phyloP scores from a whole-genome alignment of 1,140 invertebrate genomes.

The Nephotettix cincticeps region DNA sequence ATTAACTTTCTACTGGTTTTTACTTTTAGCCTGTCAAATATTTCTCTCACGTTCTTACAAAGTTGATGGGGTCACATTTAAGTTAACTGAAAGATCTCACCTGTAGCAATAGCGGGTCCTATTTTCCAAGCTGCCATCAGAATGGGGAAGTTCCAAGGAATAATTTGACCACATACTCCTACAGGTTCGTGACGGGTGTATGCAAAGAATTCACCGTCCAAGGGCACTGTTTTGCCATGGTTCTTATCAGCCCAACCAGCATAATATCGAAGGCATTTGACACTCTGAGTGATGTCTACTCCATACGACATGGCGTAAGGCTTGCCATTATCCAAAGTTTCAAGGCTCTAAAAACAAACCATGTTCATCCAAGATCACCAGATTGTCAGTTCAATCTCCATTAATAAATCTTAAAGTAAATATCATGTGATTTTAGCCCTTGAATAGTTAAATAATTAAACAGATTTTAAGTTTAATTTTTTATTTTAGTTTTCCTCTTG shows the following conservation, averaged over 20 bases:
- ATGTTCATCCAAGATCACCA: too few species aligned
- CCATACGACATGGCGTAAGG: conserved; percentile 72
- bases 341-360: conserved; percentile 68
- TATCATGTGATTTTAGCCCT: too few species aligned
- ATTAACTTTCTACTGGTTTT: too few species aligned
- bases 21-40: too few species aligned
- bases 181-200: conserved; percentile 96
- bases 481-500: too few species aligned
- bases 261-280: conserved; percentile 75
- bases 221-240: conserved; percentile 86
- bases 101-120: conserved; percentile 86
- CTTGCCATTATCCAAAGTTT: conserved; percentile 95
- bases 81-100: too few species aligned
- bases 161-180: conserved; percentile 96
- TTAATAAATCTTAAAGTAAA: too few species aligned
- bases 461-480: too few species aligned
- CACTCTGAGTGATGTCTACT: conserved; percentile 68
- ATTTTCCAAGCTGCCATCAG: conserved; percentile 97
- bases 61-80: too few species aligned
- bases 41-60: too few species aligned
- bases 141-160: conserved; percentile 98
- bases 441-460: too few species aligned
- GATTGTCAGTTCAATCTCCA: too few species aligned
- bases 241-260: conserved; percentile 92
- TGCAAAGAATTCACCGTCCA: conserved; percentile 83